Evolutionary conservation across 2,888 invertebrate species (phyloP), one percentile per base, ranked within the genome.

Genomic region (Nemotelus nigrinus): DNA sequence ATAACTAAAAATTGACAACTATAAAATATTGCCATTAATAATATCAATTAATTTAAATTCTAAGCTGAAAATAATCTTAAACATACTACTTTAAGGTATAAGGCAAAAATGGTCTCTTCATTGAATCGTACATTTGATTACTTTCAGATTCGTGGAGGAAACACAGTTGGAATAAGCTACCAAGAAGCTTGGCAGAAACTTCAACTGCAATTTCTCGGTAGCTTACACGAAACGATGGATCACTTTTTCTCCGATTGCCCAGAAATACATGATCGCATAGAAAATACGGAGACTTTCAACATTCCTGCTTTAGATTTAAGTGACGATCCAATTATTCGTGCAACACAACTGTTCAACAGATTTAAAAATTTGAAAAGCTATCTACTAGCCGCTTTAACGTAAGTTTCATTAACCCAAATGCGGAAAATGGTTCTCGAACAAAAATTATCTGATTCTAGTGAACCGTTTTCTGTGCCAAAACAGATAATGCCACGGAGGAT

Each of bases 381-480:
- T 77, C 80, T 85, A 3, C 76, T 80, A 25, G 78, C 82, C 39
- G 83, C 83, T 25, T 76, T 84, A 53, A 74, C 74, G 74, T 50
- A 80, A 81, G 83, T 83, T 25, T 41, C 63, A 58, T 58, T 7
- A 10, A 58, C 5, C 4, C 25, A 7, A n/a, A 58, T 58, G 2
- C 25, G 10, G 10, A 58, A 58, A 5, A 58, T n/a, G 8, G 7
- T 10, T 53, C 7, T 53, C 6, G 1, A 53, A 8, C 10, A 8
- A 10, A 8, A 53, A 53, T 45, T 45, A n/a, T n/a, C 45, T 10
- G 53, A 53, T 81, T 81, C 10, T 58, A 84, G 84, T 25, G 83
- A 85, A 60, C 84, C 85, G 0, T 86, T 83, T 80, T 83, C 85
- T 5, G 83, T 83, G 0, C 60, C 83, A 3, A 86, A 86, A 71